These are phyloP conservation scores for Anolis sagrei DNA, from an alignment of 2,113 vertebrate genomes.

Conservation along the genomic window DNA sequence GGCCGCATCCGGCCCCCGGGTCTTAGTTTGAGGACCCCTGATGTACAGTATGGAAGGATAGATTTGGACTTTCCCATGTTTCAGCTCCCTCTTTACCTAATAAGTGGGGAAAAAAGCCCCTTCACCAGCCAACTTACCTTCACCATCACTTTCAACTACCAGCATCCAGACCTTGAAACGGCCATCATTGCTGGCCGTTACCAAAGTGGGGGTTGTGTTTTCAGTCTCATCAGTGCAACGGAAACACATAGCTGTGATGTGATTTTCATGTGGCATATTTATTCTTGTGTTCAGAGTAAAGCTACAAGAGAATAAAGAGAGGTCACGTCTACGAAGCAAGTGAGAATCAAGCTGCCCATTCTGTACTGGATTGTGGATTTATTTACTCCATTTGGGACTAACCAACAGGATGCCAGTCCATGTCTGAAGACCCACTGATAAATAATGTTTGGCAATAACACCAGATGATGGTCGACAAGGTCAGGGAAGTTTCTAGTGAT, in stretches of 20 bases:
- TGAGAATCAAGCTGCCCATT: too few species aligned
- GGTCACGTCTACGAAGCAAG: too few species aligned
- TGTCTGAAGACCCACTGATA: background rate
- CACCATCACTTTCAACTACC: constrained; percentile 76
- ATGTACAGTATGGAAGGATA: background rate
- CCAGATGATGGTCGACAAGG: too few species aligned
- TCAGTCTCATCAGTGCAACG: constrained; percentile 65
- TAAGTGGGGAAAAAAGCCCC: background rate
- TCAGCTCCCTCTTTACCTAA: background rate
- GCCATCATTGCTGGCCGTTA: constrained; percentile 87
- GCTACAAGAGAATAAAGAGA: constrained; percentile 69
- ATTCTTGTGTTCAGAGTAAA: constrained; percentile 93
- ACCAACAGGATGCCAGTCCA: too few species aligned
- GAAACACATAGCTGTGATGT: constrained; percentile 89
- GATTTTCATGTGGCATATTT: constrained; percentile 84
- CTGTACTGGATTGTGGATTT: too few species aligned
- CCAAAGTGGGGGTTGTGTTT: constrained; percentile 78
- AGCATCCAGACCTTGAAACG: constrained; percentile 95
- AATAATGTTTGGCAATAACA: background rate
- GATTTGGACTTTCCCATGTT: background rate
- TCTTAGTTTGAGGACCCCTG: too few species aligned
- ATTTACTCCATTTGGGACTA: too few species aligned
- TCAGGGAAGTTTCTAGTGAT: too few species aligned
- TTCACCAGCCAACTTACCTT: constrained; percentile 61
- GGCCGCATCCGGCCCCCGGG: too few species aligned